Percentiles rank a stretch among this genome's conserved stretches.
These are phyloP conservation scores for Corythucha ciliata DNA, from an alignment of 2,888 invertebrate genomes.

Conservation along the genomic window DNA sequence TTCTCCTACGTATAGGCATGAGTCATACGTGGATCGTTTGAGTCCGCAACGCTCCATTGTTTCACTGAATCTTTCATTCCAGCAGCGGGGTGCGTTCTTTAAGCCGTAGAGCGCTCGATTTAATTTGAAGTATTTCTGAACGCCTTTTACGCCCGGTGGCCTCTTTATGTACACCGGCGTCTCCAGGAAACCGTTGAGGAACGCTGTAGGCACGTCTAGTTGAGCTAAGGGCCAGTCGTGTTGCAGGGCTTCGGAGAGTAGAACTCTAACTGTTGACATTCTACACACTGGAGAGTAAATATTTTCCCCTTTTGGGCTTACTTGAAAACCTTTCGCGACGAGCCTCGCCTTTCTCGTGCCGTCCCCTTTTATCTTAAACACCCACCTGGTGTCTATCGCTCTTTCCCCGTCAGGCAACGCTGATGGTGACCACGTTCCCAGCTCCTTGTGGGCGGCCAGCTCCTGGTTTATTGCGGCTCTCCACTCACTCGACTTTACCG, in stretches of 20 bases:
- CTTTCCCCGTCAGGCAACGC: conserved; percentile 12
- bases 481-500: conserved; percentile 14
- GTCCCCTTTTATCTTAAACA: conserved; percentile 25
- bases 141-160: conserved; percentile 14
- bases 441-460: conserved; percentile 23
- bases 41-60: conserved; percentile 17
- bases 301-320: too few relatives aligned
- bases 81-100: conserved; percentile 17
- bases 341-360: conserved; percentile 25
- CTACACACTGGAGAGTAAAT: conserved; percentile 12
- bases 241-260: not conserved
- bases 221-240: conserved; percentile 5
- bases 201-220: conserved; percentile 9
- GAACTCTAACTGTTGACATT: conserved; percentile 17
- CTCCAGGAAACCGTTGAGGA: conserved; percentile 10
- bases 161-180: conserved; percentile 20
- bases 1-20: conserved; percentile 11
- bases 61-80: conserved; percentile 20
- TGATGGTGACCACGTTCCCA: conserved; percentile 23
- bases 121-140: conserved; percentile 4
- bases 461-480: conserved; percentile 20
- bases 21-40: conserved; percentile 5
- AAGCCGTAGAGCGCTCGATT: conserved; percentile 7
- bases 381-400: conserved; percentile 25
- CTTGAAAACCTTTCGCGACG: conserved; percentile 26